phyloP scores from a whole-genome alignment of 2,888 invertebrate species.

The Osmoderma eremita region DNA sequence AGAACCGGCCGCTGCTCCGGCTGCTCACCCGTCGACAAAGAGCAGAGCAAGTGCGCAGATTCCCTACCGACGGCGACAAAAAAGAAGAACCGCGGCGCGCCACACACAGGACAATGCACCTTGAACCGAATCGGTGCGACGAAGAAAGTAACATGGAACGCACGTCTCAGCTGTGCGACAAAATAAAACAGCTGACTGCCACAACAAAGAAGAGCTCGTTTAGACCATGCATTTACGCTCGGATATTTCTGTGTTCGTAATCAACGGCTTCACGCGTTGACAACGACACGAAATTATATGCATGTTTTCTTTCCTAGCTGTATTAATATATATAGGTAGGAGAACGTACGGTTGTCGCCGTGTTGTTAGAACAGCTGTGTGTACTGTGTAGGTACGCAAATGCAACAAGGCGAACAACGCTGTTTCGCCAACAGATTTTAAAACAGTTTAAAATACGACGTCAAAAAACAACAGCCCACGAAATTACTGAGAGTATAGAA shows the following conservation, averaged over 20 bases:
- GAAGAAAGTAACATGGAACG: slow-evolving; percentile 47
- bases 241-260: neutral
- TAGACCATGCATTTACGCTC: slow-evolving; percentile 44
- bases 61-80: slow-evolving; percentile 29
- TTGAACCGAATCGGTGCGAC: slow-evolving; percentile 44
- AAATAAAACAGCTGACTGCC: slow-evolving; percentile 63
- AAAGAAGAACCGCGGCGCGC: slow-evolving; percentile 37
- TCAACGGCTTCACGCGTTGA: neutral
- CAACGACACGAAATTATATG: neutral
- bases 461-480: too few relatives aligned
- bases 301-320: too few relatives aligned
- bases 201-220: slow-evolving; percentile 62
- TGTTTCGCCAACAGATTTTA: too few relatives aligned
- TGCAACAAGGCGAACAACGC: too few relatives aligned
- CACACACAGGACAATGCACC: slow-evolving; percentile 36
- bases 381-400: too few relatives aligned
- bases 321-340: too few relatives aligned
- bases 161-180: slow-evolving; percentile 50
- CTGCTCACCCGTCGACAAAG: neutral
- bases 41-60: slow-evolving; percentile 47
- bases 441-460: too few relatives aligned
- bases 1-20: neutral
- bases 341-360: too few relatives aligned
- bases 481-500: too few relatives aligned
- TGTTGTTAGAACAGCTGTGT: too few relatives aligned